Base-by-base conservation (phyloP, 2,113 vertebrate species). In the Triplophysa dalaica region DNA sequence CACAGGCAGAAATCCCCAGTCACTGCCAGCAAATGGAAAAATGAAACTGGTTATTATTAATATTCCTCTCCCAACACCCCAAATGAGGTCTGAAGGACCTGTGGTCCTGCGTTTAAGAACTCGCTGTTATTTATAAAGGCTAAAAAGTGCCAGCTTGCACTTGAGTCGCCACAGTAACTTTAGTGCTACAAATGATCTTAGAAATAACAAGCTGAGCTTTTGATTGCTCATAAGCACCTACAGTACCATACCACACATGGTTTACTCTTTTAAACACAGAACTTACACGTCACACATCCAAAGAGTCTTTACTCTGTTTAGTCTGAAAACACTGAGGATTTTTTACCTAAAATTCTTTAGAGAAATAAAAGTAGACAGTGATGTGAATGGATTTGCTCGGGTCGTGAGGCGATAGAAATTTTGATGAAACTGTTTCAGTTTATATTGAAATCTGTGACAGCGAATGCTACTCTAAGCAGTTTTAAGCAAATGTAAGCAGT, bases 1-100 rank as follows among this genome's bases (percentile, higher is more conserved):
- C 82, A 84, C 70, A 79, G 3, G 58, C 63, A 63, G 54, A 73
- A 22, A 70, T 77, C 66, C 67, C 41, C n/a, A 73, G 65, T 29
- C 52, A 83, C 38, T 29, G 45, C 6, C 17, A 72, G 62, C 43
- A 29, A 43, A 4, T 56, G 78, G 75, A 77, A 81, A 81, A 76
- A 38, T 2, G 5, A 11, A 26, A 13, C 21, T 43, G 3, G 64
- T 45, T 41, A 1, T 48, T 68, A 75, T 75, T 81, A 64, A 45
- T 62, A 41, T 38, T 48, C 33, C 29, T 21, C 52, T 24, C 22
- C 1, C 3, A 13, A 61, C 24, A 54, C 54, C 17, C 5, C 17
- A 66, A 72, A 16, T 65, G 4, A n/a, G 33, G 16, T 8, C 64
- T 61, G 74, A 76, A 76, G 33, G 22, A 41, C 41, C 21, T 58